Percentiles rank a stretch among this genome's conserved stretches.
These are phyloP conservation scores for Pocota personata DNA, from an alignment of 2,888 invertebrate species.

Conservation along the genomic window DNA sequence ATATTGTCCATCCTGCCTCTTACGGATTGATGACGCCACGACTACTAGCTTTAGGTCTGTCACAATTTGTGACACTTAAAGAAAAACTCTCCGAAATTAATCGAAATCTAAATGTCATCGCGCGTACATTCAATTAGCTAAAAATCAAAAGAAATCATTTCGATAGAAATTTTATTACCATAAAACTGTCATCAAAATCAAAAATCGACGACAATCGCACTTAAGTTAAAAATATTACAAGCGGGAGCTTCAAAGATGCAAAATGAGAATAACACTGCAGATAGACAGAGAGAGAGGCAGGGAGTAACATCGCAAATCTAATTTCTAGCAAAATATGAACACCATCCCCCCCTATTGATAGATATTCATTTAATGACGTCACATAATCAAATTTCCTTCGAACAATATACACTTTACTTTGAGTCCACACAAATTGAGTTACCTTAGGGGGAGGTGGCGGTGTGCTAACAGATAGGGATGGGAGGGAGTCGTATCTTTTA, in stretches of 20 bases:
- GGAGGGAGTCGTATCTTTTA: slow-evolving; percentile 59
- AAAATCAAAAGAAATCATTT: slow-evolving; percentile 41
- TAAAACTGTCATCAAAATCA: slow-evolving; percentile 21
- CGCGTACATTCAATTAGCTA: slow-evolving; percentile 27
- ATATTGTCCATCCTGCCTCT: neutral
- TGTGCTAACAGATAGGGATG: neutral
- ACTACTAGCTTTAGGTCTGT: neutral
- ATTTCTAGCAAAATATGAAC: slow-evolving; percentile 71
- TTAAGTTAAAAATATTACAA: slow-evolving; percentile 32
- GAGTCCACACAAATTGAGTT: slow-evolving; percentile 76
- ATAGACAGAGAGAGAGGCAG: neutral
- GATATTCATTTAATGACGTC: slow-evolving; percentile 77
- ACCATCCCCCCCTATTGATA: slow-evolving; percentile 45
- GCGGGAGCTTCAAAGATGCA: slow-evolving; percentile 9
- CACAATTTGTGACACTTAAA: neutral
- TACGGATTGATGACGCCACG: neutral
- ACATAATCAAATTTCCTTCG: slow-evolving; percentile 77
- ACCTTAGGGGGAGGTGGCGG: slow-evolving; percentile 31
- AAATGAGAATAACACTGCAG: neutral
- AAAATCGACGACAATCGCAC: slow-evolving; percentile 39
- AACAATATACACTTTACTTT: slow-evolving; percentile 76
- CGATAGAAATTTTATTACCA: slow-evolving; percentile 28
- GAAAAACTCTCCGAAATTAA: neutral
- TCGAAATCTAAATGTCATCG: slow-evolving; percentile 35
- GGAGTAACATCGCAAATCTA: slow-evolving; percentile 57